Conservation (phyloP, 1,140 invertebrate genomes). For the Hermetia illucens region DNA sequence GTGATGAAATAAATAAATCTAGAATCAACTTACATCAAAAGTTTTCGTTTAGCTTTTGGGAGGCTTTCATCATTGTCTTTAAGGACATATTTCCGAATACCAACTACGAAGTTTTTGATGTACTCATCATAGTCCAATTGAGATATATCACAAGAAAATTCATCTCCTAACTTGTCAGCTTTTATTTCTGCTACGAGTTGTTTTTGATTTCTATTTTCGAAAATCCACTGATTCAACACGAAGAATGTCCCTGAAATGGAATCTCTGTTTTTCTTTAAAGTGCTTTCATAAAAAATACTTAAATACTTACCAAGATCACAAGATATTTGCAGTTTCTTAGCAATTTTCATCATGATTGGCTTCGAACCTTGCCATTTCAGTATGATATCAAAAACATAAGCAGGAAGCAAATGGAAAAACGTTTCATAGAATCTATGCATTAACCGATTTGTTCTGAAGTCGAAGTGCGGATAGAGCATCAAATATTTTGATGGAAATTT, state of each 20-base stretch:
- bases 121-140: slow-evolving; percentile 52
- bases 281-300: background rate
- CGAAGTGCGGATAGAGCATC: slow-evolving; percentile 75
- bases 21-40: slow-evolving; percentile 33
- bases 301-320: slow-evolving; percentile 37
- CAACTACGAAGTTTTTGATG: slow-evolving; percentile 57
- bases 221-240: slow-evolving; percentile 75
- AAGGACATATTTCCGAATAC: slow-evolving; percentile 62
- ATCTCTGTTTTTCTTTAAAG: background rate
- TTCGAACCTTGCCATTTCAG: slow-evolving; percentile 55
- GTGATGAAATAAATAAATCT: no score
- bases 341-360: slow-evolving; percentile 70
- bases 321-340: slow-evolving; percentile 62
- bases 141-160: slow-evolving; percentile 44
- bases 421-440: slow-evolving; percentile 56
- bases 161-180: slow-evolving; percentile 37
- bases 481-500: slow-evolving; percentile 66
- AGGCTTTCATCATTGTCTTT: slow-evolving; percentile 57
- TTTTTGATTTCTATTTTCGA: slow-evolving; percentile 57
- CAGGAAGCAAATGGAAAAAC: slow-evolving; percentile 63
- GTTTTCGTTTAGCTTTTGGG: slow-evolving; percentile 44
- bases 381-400: slow-evolving; percentile 59
- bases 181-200: slow-evolving; percentile 47
- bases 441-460: slow-evolving; percentile 55
- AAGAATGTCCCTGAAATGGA: slow-evolving; percentile 59